phyloP scores from a whole-genome alignment of 2,113 vertebrate species.

The Glaucidium brasilianum region DNA sequence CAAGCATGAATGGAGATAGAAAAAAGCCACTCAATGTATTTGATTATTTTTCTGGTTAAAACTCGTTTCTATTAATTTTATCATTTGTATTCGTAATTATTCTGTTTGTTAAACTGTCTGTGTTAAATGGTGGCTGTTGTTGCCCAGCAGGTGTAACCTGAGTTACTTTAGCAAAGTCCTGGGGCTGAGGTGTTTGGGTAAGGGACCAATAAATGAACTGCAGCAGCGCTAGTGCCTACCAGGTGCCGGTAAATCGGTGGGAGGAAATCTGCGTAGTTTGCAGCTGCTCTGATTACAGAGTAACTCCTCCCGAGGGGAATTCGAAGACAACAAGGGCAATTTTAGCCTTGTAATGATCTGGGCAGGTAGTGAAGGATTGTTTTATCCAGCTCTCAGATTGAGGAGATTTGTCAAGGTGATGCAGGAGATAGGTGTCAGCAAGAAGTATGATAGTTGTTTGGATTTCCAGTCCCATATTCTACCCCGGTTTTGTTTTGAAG shows the following conservation, averaged over 20 bases:
- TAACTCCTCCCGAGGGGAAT: background rate
- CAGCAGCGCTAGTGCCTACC: background rate
- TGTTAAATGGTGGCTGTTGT: background rate
- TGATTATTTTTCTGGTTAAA: background rate
- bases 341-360: background rate
- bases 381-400: background rate
- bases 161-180: background rate
- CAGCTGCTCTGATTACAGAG: background rate
- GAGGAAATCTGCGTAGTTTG: background rate
- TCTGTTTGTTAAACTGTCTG: background rate
- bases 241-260: background rate
- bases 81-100: background rate
- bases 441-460: background rate
- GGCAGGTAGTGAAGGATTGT: background rate
- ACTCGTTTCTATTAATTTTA: background rate
- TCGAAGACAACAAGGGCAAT: background rate
- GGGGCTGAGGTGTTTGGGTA: background rate
- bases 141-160: background rate
- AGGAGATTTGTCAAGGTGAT: background rate
- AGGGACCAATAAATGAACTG: background rate
- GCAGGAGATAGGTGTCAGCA: background rate
- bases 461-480: background rate
- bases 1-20: fast-evolving
- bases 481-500: background rate
- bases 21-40: background rate